phyloP scores from a whole-genome alignment of 2,888 invertebrate species.

The Melinaea marsaeus region DNA sequence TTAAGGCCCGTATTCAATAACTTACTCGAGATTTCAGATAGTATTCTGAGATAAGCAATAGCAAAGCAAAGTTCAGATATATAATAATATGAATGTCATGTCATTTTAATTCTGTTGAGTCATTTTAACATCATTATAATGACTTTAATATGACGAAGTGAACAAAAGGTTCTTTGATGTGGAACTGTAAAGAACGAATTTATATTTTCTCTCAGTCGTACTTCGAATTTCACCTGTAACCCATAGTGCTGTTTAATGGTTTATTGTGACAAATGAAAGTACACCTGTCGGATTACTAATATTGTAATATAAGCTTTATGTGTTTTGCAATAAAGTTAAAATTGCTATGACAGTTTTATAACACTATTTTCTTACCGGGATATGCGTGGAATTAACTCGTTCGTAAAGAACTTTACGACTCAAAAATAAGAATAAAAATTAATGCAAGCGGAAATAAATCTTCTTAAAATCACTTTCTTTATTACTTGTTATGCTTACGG shows the following conservation, averaged over 20 bases:
- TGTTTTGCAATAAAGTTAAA: neutral
- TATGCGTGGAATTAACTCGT: conserved; percentile 45
- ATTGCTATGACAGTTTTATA: neutral
- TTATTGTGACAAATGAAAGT: conserved; percentile 28
- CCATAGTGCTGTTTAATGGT: conserved; percentile 28
- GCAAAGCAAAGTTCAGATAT: no score
- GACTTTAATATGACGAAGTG: no score
- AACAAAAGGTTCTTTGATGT: no score
- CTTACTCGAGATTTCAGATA: neutral
- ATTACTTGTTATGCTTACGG: no score
- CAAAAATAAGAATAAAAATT: neutral
- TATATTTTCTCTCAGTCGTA: conserved; percentile 3
- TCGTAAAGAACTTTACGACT: conserved; percentile 28
- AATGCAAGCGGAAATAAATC: no score
- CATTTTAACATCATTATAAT: no score
- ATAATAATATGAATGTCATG: no score
- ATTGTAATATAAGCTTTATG: neutral
- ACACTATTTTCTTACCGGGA: conserved; percentile 13
- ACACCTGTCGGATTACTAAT: neutral
- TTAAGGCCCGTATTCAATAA: neutral
- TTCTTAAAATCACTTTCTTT: no score
- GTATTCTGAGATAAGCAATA: no score
- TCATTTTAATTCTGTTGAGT: no score
- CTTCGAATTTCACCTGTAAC: conserved; percentile 33
- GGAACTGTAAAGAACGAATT: no score